Base-by-base conservation (phyloP, 2,797 vertebrate species). In the Myripristis murdjan region DNA sequence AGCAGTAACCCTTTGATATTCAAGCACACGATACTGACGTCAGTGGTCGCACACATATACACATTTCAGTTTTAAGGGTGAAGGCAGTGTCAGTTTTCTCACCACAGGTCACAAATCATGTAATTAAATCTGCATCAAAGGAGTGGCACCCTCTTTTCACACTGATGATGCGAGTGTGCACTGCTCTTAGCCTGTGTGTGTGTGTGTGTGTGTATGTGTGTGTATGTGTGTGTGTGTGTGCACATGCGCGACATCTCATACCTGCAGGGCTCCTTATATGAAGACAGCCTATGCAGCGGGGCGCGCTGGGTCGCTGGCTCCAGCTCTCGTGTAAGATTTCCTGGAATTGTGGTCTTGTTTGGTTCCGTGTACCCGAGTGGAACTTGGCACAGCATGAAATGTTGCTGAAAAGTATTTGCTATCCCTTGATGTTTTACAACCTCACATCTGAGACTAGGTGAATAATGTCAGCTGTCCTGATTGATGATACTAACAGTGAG, bases 211-310 rank as follows among this genome's bases (percentile, higher is more conserved):
- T 23, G 20, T 51, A n/a, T n/a, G n/a, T n/a, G n/a, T n/a, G n/a
- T n/a, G n/a, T n/a, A n/a, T n/a, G n/a, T n/a, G n/a, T n/a, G n/a
- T n/a, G n/a, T n/a, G n/a, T n/a, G n/a, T n/a, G n/a, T n/a, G n/a
- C n/a, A n/a, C n/a, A n/a, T n/a, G 33, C 73, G 26, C 65, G 24
- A 23, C 22, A 0, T 63, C 49, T 28, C 35, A 1, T 20, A 24
- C 39, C 37, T 69, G 12, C 72, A 94, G 94, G 89, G 69, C 75
- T 87, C 88, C 61, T 31, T 91, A 16, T 92, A 92, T 55, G 90
- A 94, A 57, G 93, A 93, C 65, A 48, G 85, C 54, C 63, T 92
- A 31, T 86, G 83, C 86, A 79, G 83, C 18, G 79, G 81, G 15
- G 89, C 90, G 3, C 79, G 86, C 11, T 70, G 87, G 46, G 39